Evolutionary conservation across 2,888 invertebrate genomes (phyloP).

Genomic region (Margaritifera margaritifera): DNA sequence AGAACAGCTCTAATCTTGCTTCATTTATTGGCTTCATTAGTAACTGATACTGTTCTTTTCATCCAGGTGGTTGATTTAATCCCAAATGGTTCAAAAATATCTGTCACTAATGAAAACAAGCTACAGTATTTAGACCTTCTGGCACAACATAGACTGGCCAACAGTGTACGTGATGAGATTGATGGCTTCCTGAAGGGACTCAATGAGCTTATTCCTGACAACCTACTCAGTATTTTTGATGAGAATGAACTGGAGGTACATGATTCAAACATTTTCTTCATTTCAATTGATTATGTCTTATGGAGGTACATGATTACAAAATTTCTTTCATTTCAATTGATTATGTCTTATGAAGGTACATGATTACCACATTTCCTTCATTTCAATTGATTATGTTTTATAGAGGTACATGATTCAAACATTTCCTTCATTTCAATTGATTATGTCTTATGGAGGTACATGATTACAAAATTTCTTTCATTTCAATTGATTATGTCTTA

Average conservation of each 20-base stretch:
- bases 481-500: neutral
- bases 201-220: slow-evolving; percentile 92
- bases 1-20: too few species aligned
- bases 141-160: slow-evolving; percentile 90
- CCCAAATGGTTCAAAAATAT: slow-evolving; percentile 85
- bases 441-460: slow-evolving; percentile 89
- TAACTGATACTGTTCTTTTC: neutral
- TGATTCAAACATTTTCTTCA: slow-evolving; percentile 29
- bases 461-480: slow-evolving; percentile 29
- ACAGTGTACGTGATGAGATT: slow-evolving; percentile 86
- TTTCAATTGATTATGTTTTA: neutral
- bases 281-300: neutral
- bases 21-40: too few species aligned
- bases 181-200: slow-evolving; percentile 92
- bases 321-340: slow-evolving; percentile 28
- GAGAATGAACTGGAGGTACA: slow-evolving; percentile 94
- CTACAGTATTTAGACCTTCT: slow-evolving; percentile 86
- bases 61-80: slow-evolving; percentile 83
- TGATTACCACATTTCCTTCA: slow-evolving; percentile 29
- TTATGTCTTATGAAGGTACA: slow-evolving; percentile 89
- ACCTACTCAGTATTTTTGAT: slow-evolving; percentile 93
- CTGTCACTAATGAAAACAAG: slow-evolving; percentile 85
- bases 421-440: slow-evolving; percentile 27
- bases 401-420: slow-evolving; percentile 80
- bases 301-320: slow-evolving; percentile 81